Evolutionary conservation across 2,797 vertebrate species (phyloP).

Genomic region (Anomalospiza imberbis): DNA sequence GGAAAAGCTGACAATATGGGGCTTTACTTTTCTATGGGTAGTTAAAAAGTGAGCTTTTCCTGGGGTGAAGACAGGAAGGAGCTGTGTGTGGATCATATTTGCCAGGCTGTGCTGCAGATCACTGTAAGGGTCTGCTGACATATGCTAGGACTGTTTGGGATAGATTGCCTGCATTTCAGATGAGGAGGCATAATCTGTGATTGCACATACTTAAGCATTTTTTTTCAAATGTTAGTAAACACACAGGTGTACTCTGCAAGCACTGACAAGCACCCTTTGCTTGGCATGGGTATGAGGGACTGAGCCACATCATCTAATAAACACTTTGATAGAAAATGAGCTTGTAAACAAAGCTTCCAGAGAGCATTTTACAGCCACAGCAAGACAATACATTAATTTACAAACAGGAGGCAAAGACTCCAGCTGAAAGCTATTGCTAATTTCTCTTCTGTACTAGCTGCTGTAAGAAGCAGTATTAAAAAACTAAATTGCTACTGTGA

Average conservation of each 20-base stretch:
- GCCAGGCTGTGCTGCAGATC: neutral
- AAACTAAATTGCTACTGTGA: neutral
- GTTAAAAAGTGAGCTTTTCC: neutral
- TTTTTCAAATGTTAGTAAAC: neutral
- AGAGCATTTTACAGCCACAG: neutral
- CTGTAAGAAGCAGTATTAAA: neutral
- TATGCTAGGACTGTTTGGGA: rapidly evolving
- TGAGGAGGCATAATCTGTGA: neutral
- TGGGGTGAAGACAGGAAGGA: neutral
- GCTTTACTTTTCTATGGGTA: neutral
- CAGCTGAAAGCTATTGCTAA: neutral
- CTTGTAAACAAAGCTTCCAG: slow-evolving; percentile 5
- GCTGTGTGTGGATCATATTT: neutral
- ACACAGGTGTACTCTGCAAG: neutral
- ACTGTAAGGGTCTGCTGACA: neutral
- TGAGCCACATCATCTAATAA: neutral
- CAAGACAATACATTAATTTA: neutral
- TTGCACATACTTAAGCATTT: neutral
- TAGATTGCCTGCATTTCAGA: neutral
- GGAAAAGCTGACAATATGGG: neutral
- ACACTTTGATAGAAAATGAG: neutral
- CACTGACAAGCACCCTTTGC: neutral
- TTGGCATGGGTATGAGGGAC: neutral
- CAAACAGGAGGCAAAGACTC: neutral
- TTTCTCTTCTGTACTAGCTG: neutral